Base-by-base conservation (phyloP, 2,888 invertebrate genomes). In the Ochlodes sylvanus region DNA sequence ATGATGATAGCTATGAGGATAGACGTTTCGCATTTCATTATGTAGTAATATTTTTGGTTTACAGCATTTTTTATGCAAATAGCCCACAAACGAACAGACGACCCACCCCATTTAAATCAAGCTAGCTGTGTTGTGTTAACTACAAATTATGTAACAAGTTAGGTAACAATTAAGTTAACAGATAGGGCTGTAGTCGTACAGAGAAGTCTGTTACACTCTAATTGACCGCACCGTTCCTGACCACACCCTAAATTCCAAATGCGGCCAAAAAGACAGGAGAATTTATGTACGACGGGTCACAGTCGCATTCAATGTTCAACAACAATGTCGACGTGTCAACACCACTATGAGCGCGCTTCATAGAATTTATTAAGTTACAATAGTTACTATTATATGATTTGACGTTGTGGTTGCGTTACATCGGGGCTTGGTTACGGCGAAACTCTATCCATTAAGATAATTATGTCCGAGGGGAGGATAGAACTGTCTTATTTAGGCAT, bases 361-460 rank as follows among this genome's bases (percentile, higher is more conserved):
- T 32, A 21, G 66, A 54, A 60, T 66, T 21, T 44, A 19, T 60
- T 41, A 17, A 66, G 41, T 54, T 50, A 52, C 52, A 52, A 55
- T 55, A 34, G 34, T 34, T 55, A 21, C 27, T 55, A 55, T 34
- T 21, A 67, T 52, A 44, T 34, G 60, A 44, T 54, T 61, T 67
- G 66, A 67, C 66, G 61, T 67, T 61, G 66, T 67, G 66, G 66
- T 67, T 61, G 32, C 17, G 34, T 17, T 61, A 67, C 66, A 61
- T 27, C 9, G 66, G 60, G 44, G 15, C 60, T 60, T 55, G 66
- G 66, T 67, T 54, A 32, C 19, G 34, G 15, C 7, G 66, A 42
- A 67, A 67, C 54, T 19, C 34, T 19, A 67, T 61, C 32, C 47
- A 63, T 61, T 32, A 34, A 63, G 4, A 5, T 14, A 27, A 7